phyloP scores from a whole-genome alignment of 1,140 invertebrate genomes.

The Heliconius himera region DNA sequence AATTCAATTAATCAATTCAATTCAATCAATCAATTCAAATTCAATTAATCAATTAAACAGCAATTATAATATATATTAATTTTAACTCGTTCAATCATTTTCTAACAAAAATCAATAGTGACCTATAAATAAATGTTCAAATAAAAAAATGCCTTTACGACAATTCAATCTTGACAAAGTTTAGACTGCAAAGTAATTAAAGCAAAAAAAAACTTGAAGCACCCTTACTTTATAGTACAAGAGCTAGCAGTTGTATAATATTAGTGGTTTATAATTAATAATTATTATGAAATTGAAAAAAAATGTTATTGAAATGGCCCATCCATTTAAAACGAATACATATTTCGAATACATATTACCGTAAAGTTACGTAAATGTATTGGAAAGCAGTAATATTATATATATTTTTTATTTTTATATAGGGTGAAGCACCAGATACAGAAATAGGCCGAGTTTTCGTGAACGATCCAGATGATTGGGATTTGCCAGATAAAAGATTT shows the following conservation, averaged over 20 bases:
- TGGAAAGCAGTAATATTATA: not conserved
- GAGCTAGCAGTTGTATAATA: not conserved
- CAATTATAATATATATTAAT: not conserved
- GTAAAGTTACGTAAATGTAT: not conserved
- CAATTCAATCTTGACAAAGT: slow-evolving; percentile 16
- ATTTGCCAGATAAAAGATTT: slow-evolving; percentile 93
- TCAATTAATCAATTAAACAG: too few species aligned
- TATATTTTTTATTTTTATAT: slow-evolving; percentile 34
- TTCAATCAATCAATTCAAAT: too few species aligned
- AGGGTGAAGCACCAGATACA: slow-evolving; percentile 87
- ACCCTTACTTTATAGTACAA: not conserved
- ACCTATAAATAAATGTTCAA: slow-evolving; percentile 1
- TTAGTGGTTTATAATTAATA: not conserved
- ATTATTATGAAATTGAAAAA: not conserved
- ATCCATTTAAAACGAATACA: too few species aligned
- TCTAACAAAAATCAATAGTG: slow-evolving; percentile 13
- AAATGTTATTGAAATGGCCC: too few species aligned
- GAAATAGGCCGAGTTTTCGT: slow-evolving; percentile 95
- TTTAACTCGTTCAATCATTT: not conserved
- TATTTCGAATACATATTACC: too few species aligned
- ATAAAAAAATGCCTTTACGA: not conserved
- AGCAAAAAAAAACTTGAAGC: slow-evolving; percentile 17
- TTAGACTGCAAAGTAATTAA: slow-evolving; percentile 16
- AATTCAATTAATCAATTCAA: too few species aligned
- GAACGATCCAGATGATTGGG: slow-evolving; percentile 96